These are phyloP conservation scores for Epizoanthus ramosus DNA, from an alignment of 92 coral and sea anemone species.

Conservation along the genomic window DNA sequence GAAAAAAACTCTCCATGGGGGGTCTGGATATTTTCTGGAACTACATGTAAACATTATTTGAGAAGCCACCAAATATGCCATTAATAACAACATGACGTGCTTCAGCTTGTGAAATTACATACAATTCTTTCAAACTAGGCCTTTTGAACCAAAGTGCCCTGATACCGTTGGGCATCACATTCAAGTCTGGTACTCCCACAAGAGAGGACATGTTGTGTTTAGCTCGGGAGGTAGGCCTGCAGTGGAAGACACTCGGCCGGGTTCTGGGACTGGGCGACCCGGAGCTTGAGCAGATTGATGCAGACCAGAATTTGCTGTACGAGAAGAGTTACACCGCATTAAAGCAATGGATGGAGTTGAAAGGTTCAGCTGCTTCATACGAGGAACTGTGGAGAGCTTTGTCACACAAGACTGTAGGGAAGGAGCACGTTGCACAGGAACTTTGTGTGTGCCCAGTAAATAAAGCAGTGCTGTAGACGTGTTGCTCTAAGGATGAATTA, in stretches of 20 bases:
- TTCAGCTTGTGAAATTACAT: neutral
- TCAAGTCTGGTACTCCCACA: neutral
- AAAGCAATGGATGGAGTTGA: slow-evolving; percentile 16
- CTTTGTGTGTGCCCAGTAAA: slow-evolving; percentile 10
- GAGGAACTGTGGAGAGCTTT: slow-evolving; percentile 28
- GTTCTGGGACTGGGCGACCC: slow-evolving; percentile 28
- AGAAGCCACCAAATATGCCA: no score
- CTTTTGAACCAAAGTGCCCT: neutral
- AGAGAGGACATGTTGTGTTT: neutral
- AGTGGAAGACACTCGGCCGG: slow-evolving; percentile 51
- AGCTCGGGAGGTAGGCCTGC: slow-evolving; percentile 28
- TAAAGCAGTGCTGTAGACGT: no score
- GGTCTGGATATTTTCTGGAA: no score
- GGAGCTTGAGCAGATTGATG: slow-evolving; percentile 34
- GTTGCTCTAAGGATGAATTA: no score
- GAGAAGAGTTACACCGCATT: slow-evolving; percentile 47
- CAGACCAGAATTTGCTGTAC: slow-evolving; percentile 26
- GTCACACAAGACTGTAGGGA: slow-evolving; percentile 19
- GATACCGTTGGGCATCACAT: neutral
- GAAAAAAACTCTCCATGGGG: no score
- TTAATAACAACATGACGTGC: neutral
- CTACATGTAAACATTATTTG: no score
- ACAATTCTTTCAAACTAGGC: neutral
- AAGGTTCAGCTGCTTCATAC: slow-evolving; percentile 27
- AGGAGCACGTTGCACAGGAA: slow-evolving; percentile 7